A percentile compares a stretch with the other conserved stretches of the same genome.
phyloP scores from a whole-genome alignment of 2,113 vertebrate genomes.

The Rhizomys pruinosus region DNA sequence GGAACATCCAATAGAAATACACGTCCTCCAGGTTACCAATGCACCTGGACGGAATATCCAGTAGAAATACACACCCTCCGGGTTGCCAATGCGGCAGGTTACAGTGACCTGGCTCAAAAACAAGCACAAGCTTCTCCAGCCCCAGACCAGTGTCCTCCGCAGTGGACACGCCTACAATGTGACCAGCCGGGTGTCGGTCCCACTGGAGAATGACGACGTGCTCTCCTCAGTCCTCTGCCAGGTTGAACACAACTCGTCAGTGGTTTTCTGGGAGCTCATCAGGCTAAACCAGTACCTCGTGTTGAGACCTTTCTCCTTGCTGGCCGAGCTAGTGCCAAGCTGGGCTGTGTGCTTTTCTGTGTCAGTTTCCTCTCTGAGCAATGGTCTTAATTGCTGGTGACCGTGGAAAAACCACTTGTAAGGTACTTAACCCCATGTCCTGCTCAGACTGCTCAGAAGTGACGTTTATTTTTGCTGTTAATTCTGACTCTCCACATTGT shows the following conservation, averaged over 20 bases:
- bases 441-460: background rate
- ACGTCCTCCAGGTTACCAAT: too few relatives aligned
- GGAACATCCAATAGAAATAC: too few relatives aligned
- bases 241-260: accelerated
- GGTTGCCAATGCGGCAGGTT: background rate
- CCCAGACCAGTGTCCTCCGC: background rate
- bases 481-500: background rate
- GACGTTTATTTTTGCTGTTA: background rate
- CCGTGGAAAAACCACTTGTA: background rate
- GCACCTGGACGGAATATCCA: background rate
- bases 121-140: background rate
- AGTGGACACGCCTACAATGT: background rate
- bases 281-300: background rate
- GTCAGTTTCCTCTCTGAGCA: background rate
- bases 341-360: background rate
- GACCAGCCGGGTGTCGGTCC: constrained; percentile 18
- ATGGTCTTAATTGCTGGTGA: background rate
- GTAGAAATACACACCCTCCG: background rate
- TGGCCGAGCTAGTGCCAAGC: background rate
- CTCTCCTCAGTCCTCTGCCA: background rate
- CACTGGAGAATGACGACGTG: background rate
- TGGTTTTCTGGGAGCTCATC: background rate
- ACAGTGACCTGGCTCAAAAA: constrained; percentile 55
- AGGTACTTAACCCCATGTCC: background rate
- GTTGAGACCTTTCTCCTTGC: background rate